These are phyloP conservation scores for Borostomias antarcticus DNA, from an alignment of 2,797 vertebrate species.

Conservation along the genomic window DNA sequence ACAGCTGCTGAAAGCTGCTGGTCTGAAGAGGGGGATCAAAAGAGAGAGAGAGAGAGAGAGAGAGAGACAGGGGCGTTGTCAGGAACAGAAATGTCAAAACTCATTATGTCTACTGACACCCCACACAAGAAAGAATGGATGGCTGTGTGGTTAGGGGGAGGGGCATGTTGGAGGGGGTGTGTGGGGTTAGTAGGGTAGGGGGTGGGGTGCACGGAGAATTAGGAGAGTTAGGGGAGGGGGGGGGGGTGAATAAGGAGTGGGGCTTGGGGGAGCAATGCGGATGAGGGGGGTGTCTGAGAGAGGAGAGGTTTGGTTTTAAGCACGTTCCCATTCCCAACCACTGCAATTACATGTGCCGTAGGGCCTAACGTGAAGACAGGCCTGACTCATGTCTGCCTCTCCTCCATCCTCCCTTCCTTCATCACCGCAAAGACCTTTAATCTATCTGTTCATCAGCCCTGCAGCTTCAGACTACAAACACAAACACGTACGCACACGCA, in stretches of 20 bases:
- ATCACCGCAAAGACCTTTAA: no score
- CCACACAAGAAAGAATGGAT: slow-evolving; percentile 20
- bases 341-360: no score
- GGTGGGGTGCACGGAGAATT: slow-evolving; percentile 15
- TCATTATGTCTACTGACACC: slow-evolving; percentile 19
- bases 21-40: slow-evolving; percentile 24
- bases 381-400: background rate
- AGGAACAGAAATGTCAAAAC: slow-evolving; percentile 42
- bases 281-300: no score
- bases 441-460: no score
- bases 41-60: background rate
- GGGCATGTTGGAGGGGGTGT: no score
- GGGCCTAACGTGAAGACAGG: slow-evolving; percentile 12
- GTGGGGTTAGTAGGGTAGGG: no score
- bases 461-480: no score
- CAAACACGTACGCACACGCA: no score
- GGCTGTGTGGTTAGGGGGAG: background rate
- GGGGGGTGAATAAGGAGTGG: slow-evolving; percentile 4
- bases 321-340: no score
- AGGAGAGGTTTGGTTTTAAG: slow-evolving; percentile 44
- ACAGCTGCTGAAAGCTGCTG: slow-evolving; percentile 48
- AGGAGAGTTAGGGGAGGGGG: background rate
- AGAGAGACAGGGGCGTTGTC: background rate
- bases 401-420: background rate
- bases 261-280: no score